These are phyloP conservation scores for Orthonevra nobilis DNA, from an alignment of 2,888 invertebrate genomes.

Conservation along the genomic window DNA sequence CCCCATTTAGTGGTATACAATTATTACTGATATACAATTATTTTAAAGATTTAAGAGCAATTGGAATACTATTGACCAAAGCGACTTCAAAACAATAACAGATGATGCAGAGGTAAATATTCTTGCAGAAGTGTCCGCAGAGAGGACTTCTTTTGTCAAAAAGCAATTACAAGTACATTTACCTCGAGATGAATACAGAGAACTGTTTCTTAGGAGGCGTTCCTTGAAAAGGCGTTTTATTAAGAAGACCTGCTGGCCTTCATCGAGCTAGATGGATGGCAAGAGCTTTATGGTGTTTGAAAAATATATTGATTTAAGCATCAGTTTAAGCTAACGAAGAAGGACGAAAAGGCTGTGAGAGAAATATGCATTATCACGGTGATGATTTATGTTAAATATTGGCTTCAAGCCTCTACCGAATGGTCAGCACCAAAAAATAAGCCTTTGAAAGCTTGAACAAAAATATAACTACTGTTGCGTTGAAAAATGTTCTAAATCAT, in stretches of 20 bases:
- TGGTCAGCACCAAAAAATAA: slow-evolving; percentile 15
- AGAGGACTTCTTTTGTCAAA: neutral
- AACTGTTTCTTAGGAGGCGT: slow-evolving; percentile 33
- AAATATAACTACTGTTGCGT: too few species aligned
- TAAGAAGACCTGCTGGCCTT: slow-evolving; percentile 23
- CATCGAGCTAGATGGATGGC: slow-evolving; percentile 35
- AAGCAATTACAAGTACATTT: neutral
- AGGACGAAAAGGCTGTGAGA: neutral
- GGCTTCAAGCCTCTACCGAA: too few species aligned
- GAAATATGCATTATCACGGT: too few species aligned
- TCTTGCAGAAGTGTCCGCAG: neutral
- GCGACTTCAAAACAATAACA: too few species aligned
- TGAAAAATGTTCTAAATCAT: neutral
- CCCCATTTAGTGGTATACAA: slow-evolving; percentile 7
- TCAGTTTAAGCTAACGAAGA: slow-evolving; percentile 9
- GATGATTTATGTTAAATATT: too few species aligned
- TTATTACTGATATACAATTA: slow-evolving; percentile 27
- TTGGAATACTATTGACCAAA: slow-evolving; percentile 21
- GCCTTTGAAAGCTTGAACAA: too few species aligned
- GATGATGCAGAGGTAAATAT: slow-evolving; percentile 6
- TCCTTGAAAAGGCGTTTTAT: slow-evolving; percentile 17
- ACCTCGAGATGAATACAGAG: slow-evolving; percentile 39
- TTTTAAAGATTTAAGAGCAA: slow-evolving; percentile 24
- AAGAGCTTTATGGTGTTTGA: slow-evolving; percentile 24
- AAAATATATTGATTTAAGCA: slow-evolving; percentile 11